phyloP scores from a whole-genome alignment of 1,140 invertebrate species.

The Coenobita brevimanus region DNA sequence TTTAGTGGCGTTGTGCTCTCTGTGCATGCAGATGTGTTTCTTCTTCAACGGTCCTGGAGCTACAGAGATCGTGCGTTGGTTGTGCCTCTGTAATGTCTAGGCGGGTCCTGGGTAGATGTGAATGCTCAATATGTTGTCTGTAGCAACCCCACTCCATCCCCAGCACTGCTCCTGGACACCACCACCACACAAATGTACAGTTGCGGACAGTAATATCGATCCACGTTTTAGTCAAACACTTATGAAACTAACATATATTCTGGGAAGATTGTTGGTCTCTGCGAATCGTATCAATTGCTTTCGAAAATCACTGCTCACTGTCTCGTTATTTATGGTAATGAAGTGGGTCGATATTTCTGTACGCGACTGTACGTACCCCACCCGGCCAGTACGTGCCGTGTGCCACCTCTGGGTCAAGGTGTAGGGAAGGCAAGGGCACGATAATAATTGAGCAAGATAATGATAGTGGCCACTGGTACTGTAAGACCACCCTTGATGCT shows the following conservation, averaged over 20 bases:
- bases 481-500: slow-evolving; percentile 26
- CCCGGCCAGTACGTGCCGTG: slow-evolving; percentile 51
- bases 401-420: slow-evolving; percentile 58
- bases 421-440: slow-evolving; percentile 64
- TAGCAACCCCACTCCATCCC: slow-evolving; percentile 62
- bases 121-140: slow-evolving; percentile 64
- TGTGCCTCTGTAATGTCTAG: slow-evolving; percentile 67
- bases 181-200: slow-evolving; percentile 46
- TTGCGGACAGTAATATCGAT: too few species aligned
- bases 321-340: too few species aligned
- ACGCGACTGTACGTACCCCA: too few species aligned
- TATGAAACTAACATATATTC: too few species aligned
- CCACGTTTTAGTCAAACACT: too few species aligned
- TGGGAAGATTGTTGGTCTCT: too few species aligned
- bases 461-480: slow-evolving; percentile 34
- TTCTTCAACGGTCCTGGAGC: slow-evolving; percentile 69
- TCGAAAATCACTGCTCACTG: too few species aligned
- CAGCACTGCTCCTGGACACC: slow-evolving; percentile 60
- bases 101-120: slow-evolving; percentile 65
- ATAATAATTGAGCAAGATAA: slow-evolving; percentile 28
- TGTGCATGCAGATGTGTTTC: slow-evolving; percentile 70
- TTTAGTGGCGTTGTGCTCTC: slow-evolving; percentile 68
- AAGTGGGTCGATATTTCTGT: too few species aligned
- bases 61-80: slow-evolving; percentile 70
- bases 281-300: too few species aligned